Evolutionary conservation across 1,140 invertebrate species (phyloP).

Genomic region (Sitophilus oryzae): DNA sequence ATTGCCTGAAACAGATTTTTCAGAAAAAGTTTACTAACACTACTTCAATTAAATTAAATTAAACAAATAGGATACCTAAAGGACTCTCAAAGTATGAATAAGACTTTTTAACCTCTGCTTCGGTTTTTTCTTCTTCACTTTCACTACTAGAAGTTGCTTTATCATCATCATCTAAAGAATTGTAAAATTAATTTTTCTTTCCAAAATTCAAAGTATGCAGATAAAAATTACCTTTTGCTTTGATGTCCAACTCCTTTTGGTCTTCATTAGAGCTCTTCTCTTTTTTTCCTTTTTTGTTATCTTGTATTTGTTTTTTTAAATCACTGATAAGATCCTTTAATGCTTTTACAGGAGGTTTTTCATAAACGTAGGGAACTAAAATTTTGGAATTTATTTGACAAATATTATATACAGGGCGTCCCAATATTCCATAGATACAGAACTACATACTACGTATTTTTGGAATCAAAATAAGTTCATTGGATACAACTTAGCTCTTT

Average conservation of each 20-base stretch:
- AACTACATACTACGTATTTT: too few species aligned
- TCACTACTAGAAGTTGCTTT: neutral
- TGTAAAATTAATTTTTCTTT: neutral
- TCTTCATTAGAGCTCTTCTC: conserved; percentile 20
- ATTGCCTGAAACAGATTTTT: conserved; percentile 59
- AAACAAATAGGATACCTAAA: conserved; percentile 78
- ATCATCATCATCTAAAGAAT: conserved; percentile 9
- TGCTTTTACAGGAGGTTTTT: conserved; percentile 74
- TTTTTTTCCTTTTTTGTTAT: conserved; percentile 41
- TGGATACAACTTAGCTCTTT: too few species aligned
- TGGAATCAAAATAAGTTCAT: too few species aligned
- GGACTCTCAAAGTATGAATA: conserved; percentile 77
- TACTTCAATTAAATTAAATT: neutral
- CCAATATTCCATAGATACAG: too few species aligned
- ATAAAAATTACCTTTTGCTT: conserved; percentile 25
- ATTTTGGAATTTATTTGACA: too few species aligned
- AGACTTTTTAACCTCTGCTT: conserved; percentile 42
- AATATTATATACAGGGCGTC: too few species aligned
- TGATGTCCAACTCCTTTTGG: too few species aligned
- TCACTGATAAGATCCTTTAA: conserved; percentile 70
- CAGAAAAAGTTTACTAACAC: neutral
- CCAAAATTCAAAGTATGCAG: neutral
- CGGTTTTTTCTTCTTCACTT: conserved; percentile 43
- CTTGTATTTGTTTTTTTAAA: conserved; percentile 51
- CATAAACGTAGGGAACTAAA: conserved; percentile 78